Percentiles rank a stretch among this genome's conserved stretches.
Evolutionary conservation across 2,797 vertebrate genomes (phyloP).

Genomic region (Eleutherodactylus coqui): DNA sequence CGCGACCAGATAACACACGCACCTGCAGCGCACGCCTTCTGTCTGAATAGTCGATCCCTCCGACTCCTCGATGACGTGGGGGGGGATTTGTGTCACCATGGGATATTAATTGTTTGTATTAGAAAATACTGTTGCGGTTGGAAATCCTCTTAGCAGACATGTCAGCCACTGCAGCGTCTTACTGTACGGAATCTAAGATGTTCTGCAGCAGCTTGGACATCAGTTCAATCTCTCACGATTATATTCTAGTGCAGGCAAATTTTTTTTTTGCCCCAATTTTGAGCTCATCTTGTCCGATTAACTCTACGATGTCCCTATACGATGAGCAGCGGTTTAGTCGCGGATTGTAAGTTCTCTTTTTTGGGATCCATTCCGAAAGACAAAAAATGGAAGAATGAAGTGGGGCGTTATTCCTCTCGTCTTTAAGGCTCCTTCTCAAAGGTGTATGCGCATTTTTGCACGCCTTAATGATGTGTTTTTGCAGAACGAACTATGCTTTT

Average conservation of each 20-base stretch:
- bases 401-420: background rate
- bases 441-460: no score
- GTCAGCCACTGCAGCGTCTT: no score
- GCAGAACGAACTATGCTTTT: no score
- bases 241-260: background rate
- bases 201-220: background rate
- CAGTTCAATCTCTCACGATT: no score
- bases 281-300: background rate
- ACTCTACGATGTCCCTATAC: background rate
- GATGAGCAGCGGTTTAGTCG: background rate
- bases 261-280: background rate
- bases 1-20: background rate
- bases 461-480: no score
- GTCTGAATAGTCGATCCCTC: background rate
- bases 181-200: background rate
- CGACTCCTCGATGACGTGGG: background rate
- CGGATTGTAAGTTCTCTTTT: background rate
- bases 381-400: background rate
- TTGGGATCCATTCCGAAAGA: background rate
- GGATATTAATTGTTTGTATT: background rate
- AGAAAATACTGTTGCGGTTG: background rate
- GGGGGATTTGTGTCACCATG: background rate
- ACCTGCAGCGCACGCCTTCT: slow-evolving; percentile 19
- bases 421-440: no score
- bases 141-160: background rate